Evolutionary conservation across 2,113 vertebrate species (phyloP), one percentile per base, ranked within the genome.

Genomic region (Strix uralensis): DNA sequence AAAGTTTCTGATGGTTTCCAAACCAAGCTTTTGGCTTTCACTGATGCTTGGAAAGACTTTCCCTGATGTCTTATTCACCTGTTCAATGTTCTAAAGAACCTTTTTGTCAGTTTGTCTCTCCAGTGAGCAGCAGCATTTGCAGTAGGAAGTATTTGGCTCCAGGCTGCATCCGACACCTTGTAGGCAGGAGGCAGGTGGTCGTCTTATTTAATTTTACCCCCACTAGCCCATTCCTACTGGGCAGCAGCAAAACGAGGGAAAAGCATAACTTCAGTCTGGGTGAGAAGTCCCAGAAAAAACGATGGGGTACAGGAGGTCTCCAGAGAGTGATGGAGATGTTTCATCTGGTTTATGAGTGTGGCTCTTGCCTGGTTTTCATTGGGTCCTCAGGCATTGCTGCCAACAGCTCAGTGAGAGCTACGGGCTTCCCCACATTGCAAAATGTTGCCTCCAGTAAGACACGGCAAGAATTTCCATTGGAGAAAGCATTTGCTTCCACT

Each of bases 51-150:
- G 97, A 96, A 97, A 97, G 96, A 81, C 94, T 92, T 85, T 91
- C 19, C 82, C 94, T 98, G 96, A 96, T 97, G 94, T 94, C 96
- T 97, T 97, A 97, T 95, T 97, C 96, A 98, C 97, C 97, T 97
- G 97, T 84, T 90, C 80, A 96, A 96, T 77, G 94, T 95, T 96
- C 90, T 93, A 72, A 95, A 96, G 96, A 94, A 95, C 78, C 69
- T 73, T 69, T 29, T 3, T 91, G 94, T 93, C 86, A 86, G 86
- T 46, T 13, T 20, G 7, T 59, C 96, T 63, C 81, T 72, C 82
- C 90, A 96, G 87, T 18, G 91, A 95, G 84, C 86, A 91, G 83
- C 79, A 84, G 78, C 13, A 8, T 21, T 80, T 69, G 71, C 58
- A 73, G 58, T 2, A 52, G 4, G 15, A 55, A 96, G 84, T 71